Conservation (phyloP, 2,888 invertebrate species). For the Panopea generosa region DNA sequence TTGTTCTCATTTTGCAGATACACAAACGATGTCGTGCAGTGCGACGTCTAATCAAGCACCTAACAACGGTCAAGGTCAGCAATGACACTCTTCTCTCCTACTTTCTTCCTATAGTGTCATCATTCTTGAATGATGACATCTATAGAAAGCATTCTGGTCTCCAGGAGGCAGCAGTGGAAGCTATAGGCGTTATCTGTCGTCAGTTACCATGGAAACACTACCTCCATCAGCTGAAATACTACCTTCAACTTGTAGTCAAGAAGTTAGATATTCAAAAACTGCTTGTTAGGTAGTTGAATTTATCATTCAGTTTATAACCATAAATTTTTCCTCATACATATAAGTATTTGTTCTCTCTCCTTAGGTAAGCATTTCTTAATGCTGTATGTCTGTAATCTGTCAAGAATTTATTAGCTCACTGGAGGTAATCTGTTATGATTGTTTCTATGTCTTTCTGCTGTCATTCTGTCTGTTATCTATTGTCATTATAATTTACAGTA, state of each 20-base stretch:
- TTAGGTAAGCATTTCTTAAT: no score
- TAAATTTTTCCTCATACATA: no score
- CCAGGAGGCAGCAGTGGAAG: conserved; percentile 94
- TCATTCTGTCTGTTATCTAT: no score
- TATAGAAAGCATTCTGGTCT: conserved; percentile 89
- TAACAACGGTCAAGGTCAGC: conserved; percentile 61
- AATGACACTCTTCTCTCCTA: conserved; percentile 91
- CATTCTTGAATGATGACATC: conserved; percentile 92
- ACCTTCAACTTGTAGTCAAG: conserved; percentile 91
- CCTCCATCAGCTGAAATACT: conserved; percentile 92
- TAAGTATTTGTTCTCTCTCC: no score
- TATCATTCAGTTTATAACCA: no score
- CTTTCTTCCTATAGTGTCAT: conserved; percentile 93
- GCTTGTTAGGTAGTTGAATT: conserved; percentile 89
- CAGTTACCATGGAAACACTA: conserved; percentile 96
- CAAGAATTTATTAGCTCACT: no score
- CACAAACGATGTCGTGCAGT: conserved; percentile 94
- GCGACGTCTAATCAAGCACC: conserved; percentile 87
- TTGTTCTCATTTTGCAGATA: conserved; percentile 88
- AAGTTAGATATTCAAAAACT: conserved; percentile 92
- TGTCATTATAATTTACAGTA: no score
- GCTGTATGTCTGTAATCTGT: no score
- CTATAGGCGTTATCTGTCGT: conserved; percentile 91
- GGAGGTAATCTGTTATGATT: no score
- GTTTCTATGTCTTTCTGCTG: no score